These are phyloP conservation scores for Pherbina coryleti DNA, from an alignment of 2,888 invertebrate species.

Conservation along the genomic window DNA sequence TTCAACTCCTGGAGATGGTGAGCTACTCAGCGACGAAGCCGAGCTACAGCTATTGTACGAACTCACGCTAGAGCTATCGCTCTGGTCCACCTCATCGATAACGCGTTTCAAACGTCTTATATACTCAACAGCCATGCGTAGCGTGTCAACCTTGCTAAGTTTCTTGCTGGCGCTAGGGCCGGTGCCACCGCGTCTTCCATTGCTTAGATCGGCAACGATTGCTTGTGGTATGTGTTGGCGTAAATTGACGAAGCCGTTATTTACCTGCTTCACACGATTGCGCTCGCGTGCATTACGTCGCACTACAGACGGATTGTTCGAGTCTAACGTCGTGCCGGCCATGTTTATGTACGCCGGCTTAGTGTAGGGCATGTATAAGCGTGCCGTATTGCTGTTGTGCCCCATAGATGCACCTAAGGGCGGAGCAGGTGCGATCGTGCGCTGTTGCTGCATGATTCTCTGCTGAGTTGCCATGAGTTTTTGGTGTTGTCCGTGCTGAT, in stretches of 20 bases:
- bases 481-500: slow-evolving; percentile 15
- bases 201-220: slow-evolving; percentile 79
- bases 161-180: slow-evolving; percentile 80
- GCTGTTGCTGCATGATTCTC: slow-evolving; percentile 44
- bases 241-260: slow-evolving; percentile 90
- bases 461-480: slow-evolving; percentile 41
- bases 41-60: slow-evolving; percentile 51
- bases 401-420: background rate
- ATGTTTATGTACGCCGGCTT: slow-evolving; percentile 45
- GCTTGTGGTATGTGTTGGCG: slow-evolving; percentile 89
- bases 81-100: slow-evolving; percentile 70
- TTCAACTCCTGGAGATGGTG: slow-evolving; percentile 49
- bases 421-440: slow-evolving; percentile 45
- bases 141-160: slow-evolving; percentile 89
- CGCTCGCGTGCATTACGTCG: slow-evolving; percentile 93
- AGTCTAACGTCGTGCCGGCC: slow-evolving; percentile 49
- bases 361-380: slow-evolving; percentile 49
- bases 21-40: slow-evolving; percentile 43
- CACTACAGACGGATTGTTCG: slow-evolving; percentile 82
- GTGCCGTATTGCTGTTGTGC: background rate
- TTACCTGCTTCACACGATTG: slow-evolving; percentile 94
- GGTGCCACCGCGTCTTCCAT: slow-evolving; percentile 75
- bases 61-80: slow-evolving; percentile 61
- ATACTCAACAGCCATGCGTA: slow-evolving; percentile 90
- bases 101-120: slow-evolving; percentile 83